Conservation (phyloP, 2,888 invertebrate genomes). For the Heteromyza rotundicornis region DNA sequence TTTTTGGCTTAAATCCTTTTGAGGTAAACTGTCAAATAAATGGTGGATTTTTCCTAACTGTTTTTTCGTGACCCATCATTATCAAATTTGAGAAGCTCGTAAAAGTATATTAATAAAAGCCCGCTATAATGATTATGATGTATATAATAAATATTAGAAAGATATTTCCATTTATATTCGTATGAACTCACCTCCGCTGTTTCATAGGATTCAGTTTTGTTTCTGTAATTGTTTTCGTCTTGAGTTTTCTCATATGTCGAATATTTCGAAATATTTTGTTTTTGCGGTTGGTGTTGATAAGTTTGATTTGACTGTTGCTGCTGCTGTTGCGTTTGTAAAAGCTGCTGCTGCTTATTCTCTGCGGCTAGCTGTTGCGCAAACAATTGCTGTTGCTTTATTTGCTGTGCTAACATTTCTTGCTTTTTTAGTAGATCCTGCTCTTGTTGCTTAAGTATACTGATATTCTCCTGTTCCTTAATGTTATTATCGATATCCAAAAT, state of each 20-base stretch:
- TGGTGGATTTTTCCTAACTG: too few relatives aligned
- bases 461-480: constrained; percentile 64
- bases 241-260: constrained; percentile 34
- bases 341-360: constrained; percentile 41
- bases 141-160: too few relatives aligned
- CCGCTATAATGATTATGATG: too few relatives aligned
- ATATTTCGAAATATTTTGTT: constrained; percentile 29
- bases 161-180: too few relatives aligned
- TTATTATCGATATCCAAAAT: constrained; percentile 69
- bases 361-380: constrained; percentile 41
- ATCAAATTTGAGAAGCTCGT: too few relatives aligned
- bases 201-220: constrained; percentile 35
- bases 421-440: constrained; percentile 44
- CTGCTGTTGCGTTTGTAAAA: constrained; percentile 34
- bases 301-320: constrained; percentile 27
- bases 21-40: too few relatives aligned
- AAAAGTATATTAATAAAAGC: too few relatives aligned
- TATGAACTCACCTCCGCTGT: constrained; percentile 39
- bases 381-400: constrained; percentile 47
- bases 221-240: constrained; percentile 34
- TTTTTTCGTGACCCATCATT: too few relatives aligned
- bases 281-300: constrained; percentile 24
- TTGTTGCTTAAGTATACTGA: constrained; percentile 43
- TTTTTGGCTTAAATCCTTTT: too few relatives aligned
- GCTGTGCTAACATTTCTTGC: constrained; percentile 42